Percentiles rank a stretch among this genome's conserved stretches.
Conservation (phyloP, 2,113 vertebrate genomes). For the Promerops cafer region DNA sequence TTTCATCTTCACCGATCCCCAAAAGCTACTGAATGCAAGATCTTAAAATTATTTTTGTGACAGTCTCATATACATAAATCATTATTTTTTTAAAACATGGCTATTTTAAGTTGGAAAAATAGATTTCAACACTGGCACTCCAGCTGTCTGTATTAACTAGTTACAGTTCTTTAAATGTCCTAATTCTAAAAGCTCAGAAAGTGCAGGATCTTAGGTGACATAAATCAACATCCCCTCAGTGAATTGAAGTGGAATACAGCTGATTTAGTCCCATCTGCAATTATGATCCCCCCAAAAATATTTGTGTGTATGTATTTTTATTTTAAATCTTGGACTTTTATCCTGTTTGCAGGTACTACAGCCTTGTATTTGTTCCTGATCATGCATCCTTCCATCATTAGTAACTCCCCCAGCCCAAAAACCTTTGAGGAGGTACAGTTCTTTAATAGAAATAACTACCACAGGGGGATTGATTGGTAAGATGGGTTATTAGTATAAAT, state of each 20-base stretch:
- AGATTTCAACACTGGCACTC: neutral
- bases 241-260: neutral
- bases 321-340: conserved; percentile 50
- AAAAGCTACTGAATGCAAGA: neutral
- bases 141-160: neutral
- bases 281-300: neutral
- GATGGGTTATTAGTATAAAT: conserved; percentile 80
- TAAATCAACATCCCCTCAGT: neutral
- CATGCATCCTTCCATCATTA: conserved; percentile 97
- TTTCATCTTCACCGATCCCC: neutral
- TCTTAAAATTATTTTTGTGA: neutral
- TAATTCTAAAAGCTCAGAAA: neutral
- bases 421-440: conserved; percentile 99
- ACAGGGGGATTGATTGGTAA: conserved; percentile 99
- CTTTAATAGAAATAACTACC: conserved; percentile 99
- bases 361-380: conserved; percentile 97
- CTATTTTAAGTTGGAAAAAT: neutral
- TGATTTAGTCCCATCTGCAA: neutral
- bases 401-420: conserved; percentile 96
- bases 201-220: neutral
- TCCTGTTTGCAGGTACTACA: conserved; percentile 87
- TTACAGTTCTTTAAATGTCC: neutral
- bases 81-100: neutral
- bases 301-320: neutral
- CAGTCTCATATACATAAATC: neutral